These are phyloP conservation scores for Microtus ochrogaster DNA, from an alignment of 2,113 vertebrate genomes.

Conservation along the genomic window DNA sequence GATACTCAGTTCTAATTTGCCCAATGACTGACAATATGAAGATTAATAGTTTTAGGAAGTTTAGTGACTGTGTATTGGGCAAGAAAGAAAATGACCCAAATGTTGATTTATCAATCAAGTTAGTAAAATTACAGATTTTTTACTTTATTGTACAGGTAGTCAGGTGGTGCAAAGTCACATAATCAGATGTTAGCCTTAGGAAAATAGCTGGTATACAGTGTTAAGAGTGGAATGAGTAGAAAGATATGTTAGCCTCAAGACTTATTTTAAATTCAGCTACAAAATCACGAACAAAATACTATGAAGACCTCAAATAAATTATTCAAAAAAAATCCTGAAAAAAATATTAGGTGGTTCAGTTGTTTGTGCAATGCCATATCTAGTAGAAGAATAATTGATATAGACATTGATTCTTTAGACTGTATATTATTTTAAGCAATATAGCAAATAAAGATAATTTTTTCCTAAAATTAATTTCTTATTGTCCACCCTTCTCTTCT, in stretches of 20 bases:
- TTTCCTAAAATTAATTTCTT: neutral
- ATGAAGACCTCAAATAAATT: neutral
- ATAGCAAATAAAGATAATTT: neutral
- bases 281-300: neutral
- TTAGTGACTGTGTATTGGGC: neutral
- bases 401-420: neutral
- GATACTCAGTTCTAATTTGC: neutral
- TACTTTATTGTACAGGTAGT: neutral
- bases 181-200: neutral
- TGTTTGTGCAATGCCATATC: neutral
- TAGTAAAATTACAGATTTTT: conserved; percentile 22
- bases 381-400: neutral
- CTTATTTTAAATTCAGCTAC: neutral
- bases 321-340: neutral
- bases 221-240: neutral
- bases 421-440: neutral
- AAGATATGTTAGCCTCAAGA: neutral
- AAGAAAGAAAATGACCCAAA: neutral
- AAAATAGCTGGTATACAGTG: neutral
- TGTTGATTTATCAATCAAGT: neutral
- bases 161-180: neutral
- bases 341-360: neutral
- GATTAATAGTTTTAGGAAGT: neutral
- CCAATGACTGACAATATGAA: neutral
- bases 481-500: neutral